A percentile compares a stretch with the other conserved stretches of the same genome.
Evolutionary conservation across 2,888 invertebrate species (phyloP).

Genomic region (Diarsia rubi): DNA sequence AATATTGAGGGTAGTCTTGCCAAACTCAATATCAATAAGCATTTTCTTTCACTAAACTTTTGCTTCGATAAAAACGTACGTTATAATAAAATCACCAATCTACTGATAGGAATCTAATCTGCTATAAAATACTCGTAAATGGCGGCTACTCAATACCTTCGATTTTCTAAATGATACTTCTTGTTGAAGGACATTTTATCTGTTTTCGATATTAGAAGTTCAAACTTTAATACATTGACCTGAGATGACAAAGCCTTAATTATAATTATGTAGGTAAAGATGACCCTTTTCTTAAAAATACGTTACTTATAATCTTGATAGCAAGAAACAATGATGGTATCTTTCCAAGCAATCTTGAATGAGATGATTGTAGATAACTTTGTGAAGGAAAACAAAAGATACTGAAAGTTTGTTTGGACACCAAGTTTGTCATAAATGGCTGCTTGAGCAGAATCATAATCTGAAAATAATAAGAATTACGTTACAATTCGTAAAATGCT

Average conservation of each 20-base stretch:
- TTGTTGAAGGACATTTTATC: constrained; percentile 35
- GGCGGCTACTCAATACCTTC: constrained; percentile 39
- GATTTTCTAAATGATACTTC: constrained; percentile 47
- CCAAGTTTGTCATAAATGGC: too few species aligned
- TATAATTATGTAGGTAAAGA: not conserved
- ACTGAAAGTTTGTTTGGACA: not conserved
- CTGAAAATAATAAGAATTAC: too few species aligned
- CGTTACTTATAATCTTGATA: constrained; percentile 7
- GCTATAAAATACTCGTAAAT: constrained; percentile 29
- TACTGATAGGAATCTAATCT: constrained; percentile 36
- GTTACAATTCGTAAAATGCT: too few species aligned
- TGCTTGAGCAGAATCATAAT: too few species aligned
- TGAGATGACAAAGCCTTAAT: not conserved
- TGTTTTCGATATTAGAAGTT: constrained; percentile 19
- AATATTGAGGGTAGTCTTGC: not conserved
- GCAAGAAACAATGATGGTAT: constrained; percentile 2
- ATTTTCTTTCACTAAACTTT: constrained; percentile 3
- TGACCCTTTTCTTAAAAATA: constrained; percentile 2
- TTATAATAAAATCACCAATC: constrained; percentile 43
- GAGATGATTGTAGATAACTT: constrained; percentile 14
- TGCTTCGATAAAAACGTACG: constrained; percentile 22
- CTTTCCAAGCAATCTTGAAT: constrained; percentile 24
- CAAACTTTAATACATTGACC: constrained; percentile 15
- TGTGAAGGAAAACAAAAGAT: constrained; percentile 13
- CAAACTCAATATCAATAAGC: constrained; percentile 33